These are phyloP conservation scores for Cantharis rufa DNA, from an alignment of 2,888 invertebrate species.

Conservation along the genomic window DNA sequence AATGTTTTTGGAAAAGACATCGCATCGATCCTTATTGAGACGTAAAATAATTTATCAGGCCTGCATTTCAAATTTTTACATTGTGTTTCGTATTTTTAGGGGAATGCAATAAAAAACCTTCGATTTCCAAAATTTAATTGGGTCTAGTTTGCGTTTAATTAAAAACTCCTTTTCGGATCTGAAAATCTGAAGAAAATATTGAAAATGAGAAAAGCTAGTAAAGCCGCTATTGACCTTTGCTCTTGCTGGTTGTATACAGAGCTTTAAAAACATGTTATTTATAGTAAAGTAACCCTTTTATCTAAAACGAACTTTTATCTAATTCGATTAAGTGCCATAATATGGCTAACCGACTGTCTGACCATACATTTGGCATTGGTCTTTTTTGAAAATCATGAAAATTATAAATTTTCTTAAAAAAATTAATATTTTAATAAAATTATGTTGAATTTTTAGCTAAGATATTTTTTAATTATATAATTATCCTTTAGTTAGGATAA, in stretches of 20 bases:
- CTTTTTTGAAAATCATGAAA: too few relatives aligned
- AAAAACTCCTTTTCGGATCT: too few relatives aligned
- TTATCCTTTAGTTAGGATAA: not conserved
- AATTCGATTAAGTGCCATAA: not conserved
- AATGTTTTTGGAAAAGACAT: not conserved
- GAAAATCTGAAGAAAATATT: not conserved
- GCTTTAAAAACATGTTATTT: not conserved
- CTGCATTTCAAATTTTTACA: not conserved
- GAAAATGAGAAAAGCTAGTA: not conserved
- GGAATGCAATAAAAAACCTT: not conserved
- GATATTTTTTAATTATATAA: not conserved
- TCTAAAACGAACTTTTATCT: not conserved
- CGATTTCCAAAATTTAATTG: not conserved
- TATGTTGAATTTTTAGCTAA: not conserved
- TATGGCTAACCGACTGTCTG: not conserved
- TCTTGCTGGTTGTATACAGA: not conserved
- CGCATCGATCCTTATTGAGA: not conserved
- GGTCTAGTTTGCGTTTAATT: too few relatives aligned
- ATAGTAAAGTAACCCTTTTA: not conserved
- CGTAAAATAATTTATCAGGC: not conserved
- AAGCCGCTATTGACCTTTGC: not conserved
- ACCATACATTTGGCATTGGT: too few relatives aligned
- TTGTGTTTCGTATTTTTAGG: not conserved
- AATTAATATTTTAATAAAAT: too few relatives aligned
- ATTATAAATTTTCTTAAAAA: too few relatives aligned